A percentile compares a stretch with the other conserved stretches of the same genome.
Conservation (phyloP, 2,797 vertebrate species). For the Meriones psammophilus region DNA sequence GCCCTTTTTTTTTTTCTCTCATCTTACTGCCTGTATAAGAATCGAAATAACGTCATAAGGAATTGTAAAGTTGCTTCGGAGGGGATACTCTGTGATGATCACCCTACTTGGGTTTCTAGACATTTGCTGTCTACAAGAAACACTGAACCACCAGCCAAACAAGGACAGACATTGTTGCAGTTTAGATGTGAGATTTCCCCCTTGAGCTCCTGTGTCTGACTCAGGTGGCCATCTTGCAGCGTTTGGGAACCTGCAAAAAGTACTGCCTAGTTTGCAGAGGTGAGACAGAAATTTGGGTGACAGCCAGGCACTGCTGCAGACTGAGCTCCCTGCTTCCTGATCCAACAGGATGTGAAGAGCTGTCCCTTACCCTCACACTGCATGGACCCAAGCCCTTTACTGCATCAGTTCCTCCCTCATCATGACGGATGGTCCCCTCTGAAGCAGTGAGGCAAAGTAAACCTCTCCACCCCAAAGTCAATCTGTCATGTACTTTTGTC, state of each 20-base stretch:
- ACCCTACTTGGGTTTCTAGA: neutral
- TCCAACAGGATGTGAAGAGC: neutral
- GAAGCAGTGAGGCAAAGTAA: neutral
- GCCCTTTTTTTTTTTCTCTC: neutral
- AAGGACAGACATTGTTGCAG: neutral
- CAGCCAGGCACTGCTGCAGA: neutral
- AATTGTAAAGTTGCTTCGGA: neutral
- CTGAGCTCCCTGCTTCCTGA: neutral
- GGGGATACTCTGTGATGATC: neutral
- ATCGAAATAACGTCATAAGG: neutral
- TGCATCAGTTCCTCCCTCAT: too few species aligned
- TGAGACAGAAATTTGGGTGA: neutral
- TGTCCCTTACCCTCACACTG: neutral
- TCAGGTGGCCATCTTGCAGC: neutral
- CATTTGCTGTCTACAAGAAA: neutral
- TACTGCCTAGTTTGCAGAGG: neutral
- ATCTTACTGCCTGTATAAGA: neutral
- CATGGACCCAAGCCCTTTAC: neutral
- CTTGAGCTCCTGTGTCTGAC: neutral
- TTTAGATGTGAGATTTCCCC: neutral
- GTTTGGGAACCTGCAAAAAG: neutral
- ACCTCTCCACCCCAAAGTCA: neutral
- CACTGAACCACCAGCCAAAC: neutral
- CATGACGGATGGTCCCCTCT: too few species aligned
- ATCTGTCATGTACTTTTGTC: neutral